These are phyloP conservation scores for Thalassarche chlororhynchos DNA, from an alignment of 2,113 vertebrate species.

Conservation along the genomic window DNA sequence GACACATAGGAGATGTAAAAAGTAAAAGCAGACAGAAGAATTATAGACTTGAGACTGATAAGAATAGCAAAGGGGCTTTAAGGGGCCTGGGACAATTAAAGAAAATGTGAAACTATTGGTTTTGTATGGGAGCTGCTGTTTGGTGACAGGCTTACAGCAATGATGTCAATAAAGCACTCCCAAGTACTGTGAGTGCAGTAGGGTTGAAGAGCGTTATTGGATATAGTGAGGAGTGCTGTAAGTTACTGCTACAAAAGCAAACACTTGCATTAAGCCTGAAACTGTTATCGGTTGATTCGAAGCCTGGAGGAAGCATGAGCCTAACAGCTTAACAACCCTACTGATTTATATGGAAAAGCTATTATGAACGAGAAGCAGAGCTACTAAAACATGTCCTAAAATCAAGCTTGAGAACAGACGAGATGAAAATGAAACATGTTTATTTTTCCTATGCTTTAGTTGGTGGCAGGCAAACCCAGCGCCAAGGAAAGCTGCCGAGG, in stretches of 20 bases:
- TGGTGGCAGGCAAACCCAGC: neutral
- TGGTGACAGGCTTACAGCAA: neutral
- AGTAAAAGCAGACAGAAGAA: neutral
- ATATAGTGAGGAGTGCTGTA: neutral
- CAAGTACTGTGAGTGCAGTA: too few species aligned
- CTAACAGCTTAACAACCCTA: neutral
- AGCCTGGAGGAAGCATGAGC: neutral
- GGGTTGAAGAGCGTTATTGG: neutral
- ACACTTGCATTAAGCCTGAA: neutral
- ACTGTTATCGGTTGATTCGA: accelerated
- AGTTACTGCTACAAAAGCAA: neutral
- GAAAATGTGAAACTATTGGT: neutral
- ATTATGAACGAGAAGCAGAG: neutral
- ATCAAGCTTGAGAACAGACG: neutral
- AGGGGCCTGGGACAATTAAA: neutral
- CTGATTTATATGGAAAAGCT: neutral
- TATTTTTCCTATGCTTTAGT: neutral
- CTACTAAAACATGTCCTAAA: neutral
- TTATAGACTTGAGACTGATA: neutral
- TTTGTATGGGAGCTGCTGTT: neutral
- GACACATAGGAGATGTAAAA: neutral
- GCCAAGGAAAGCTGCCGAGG: neutral
- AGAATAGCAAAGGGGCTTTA: neutral
- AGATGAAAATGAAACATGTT: neutral
- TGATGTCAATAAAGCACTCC: neutral